Base-by-base conservation (phyloP, 1,140 invertebrate genomes). In the Mycetomoellerius zeteki region DNA sequence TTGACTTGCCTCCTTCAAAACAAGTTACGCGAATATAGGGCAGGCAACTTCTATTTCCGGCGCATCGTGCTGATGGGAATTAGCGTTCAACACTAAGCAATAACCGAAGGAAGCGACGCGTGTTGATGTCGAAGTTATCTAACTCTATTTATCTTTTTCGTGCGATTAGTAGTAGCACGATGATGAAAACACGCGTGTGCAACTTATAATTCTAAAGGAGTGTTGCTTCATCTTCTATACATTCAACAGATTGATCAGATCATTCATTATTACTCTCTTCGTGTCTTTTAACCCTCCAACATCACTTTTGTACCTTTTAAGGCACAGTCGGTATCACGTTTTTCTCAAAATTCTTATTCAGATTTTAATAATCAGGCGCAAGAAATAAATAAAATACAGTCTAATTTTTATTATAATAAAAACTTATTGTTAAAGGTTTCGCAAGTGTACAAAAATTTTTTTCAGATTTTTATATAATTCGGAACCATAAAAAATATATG, bases 21-120 rank as follows among this genome's bases (percentile, higher is more conserved):
- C 73, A 67, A 65, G 73, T 65, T 65, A 65, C 43, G 62, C 58
- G 60, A 76, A 85, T 77, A 85, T 77, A 80, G 75, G 62, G 8
- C 84, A 85, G 33, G 54, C 73, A 24, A 65, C 16, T 78, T 77
- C 30, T 78, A 85, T 85, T 85, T 67, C 84, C 84, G 75, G 62
- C 62, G 52, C 72, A 54, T 80, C 30, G n/a, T 65, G 30, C n/a
- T 30, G 73, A 65, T 60, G 37, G 30, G 33, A 85, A 85, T 78
- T 77, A 65, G 72, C 24, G 30, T 78, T 64, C 75, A 64, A 37
- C 56, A 64, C 4, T 30, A 47, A 77, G 58, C 60, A 64, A 54
- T 67, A 67, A 85, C 19, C 37, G 72, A 76, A 78, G 76, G 82
- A 85, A 76, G 65, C 73, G 24, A n/a, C 33, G 75, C 84, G 27